Evolutionary conservation across 2,113 vertebrate species (phyloP), one percentile per base, ranked within the genome.

Genomic region (Phalacrocorax carbo): DNA sequence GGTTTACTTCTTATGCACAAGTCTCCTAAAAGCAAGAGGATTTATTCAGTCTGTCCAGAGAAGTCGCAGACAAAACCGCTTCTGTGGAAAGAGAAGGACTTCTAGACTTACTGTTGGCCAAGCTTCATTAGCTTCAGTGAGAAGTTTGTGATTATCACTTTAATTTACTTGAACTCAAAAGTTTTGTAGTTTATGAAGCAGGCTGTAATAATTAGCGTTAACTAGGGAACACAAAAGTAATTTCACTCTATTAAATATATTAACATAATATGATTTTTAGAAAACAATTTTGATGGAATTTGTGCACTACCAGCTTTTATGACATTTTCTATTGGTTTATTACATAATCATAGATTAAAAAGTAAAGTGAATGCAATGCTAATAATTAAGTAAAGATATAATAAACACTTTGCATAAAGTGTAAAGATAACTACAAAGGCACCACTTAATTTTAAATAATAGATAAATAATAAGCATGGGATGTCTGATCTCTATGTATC

Each of bases 81-180:
- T 80, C 18, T 20, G 32, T 26, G 22, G 21, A 49, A 57, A 72
- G 7, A n/a, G 7, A 5, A 78, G 13, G 8, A 55, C 32, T 55
- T 73, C 12, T 69, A 60, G 3, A 54, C 5, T 38, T 49, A 19
- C 6, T 0, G 5, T 54, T 5, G 48, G 15, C 5, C 34, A 58
- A 62, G 3, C 40, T 82, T 38, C 11, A 15, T 40, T 55, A 46
- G 9, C 5, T 69, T 57, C 29, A 78, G 16, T 44, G 60, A 2
- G 4, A 94, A 94, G 69, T 55, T 78, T 32, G 93, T 80, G 6
- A 94, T 95, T 94, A 84, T 69, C 12, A 55, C 11, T 85, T 87
- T 73, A 70, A 79, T 93, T 94, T 96, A 84, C 72, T 85, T 95
- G 69, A 90, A 96, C 48, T 58, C 19, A 79, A 57, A 94, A 90